Evolutionary conservation across 2,113 vertebrate species (phyloP), one percentile per base, ranked within the genome.

Genomic region (Synchiropus splendidus): DNA sequence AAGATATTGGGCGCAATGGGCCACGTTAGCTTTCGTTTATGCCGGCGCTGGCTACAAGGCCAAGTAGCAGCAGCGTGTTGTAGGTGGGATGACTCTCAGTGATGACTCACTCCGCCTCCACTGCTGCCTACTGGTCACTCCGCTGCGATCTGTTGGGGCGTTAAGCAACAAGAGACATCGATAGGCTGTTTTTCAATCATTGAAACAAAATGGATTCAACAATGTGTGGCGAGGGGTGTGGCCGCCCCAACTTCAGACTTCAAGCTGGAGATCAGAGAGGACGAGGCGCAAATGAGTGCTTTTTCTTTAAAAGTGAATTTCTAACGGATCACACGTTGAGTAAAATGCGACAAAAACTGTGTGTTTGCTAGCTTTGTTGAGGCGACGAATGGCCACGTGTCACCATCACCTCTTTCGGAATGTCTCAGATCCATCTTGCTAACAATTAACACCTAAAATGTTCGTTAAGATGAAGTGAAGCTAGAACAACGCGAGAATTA

Each of bases 31-130:
- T 40, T 54, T 27, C n/a, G n/a, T n/a, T n/a, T n/a, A n/a, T n/a
- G n/a, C n/a, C n/a, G n/a, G n/a, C n/a, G n/a, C 21, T 27, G 21
- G 21, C 21, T 27, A 27, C 21, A 27, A 53, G 56, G 53, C 57
- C 67, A 8, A 27, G 21, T 52, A 57, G 49, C 49, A 47, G 49
- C 56, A 42, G 60, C 57, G 43, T 61, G 51, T 53, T 8, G 64
- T 58, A 71, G 70, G 68, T 57, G 73, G 69, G 64, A 72, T 38
- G 72, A 56, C 52, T 65, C 9, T 65, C 61, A 54, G 48, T 31
- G 69, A 49, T 75, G 76, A 75, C 40, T 79, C 76, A 79, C 40
- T 5, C 68, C 49, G 60, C 67, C 69, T 75, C 48, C 61, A 56
- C 72, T 64, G 61, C 72, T 54, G 59, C 61, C 63, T 62, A 51